phyloP scores from a whole-genome alignment of 2,888 invertebrate species.

The Gandaritis pyraliata region DNA sequence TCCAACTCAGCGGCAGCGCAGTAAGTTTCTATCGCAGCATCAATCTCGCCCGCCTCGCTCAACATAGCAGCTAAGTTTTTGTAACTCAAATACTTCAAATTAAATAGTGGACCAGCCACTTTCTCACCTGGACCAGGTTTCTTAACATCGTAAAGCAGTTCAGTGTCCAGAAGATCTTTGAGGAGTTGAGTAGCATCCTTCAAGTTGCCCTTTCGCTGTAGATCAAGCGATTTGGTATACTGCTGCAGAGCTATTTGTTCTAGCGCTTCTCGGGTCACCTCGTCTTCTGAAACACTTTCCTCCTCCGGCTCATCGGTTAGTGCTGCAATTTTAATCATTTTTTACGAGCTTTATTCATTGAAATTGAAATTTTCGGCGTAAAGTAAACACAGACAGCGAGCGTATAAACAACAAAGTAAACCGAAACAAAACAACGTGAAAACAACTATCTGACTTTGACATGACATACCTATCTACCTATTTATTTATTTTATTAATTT shows the following conservation, averaged over 20 bases:
- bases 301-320: constrained; percentile 87
- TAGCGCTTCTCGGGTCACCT: constrained; percentile 81
- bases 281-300: constrained; percentile 82
- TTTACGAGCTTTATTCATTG: constrained; percentile 14
- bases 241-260: constrained; percentile 92
- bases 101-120: constrained; percentile 85
- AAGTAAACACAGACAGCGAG: not conserved
- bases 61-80: constrained; percentile 91
- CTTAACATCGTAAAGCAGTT: constrained; percentile 84
- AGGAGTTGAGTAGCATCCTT: constrained; percentile 88
- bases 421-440: no score
- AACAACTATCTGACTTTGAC: no score
- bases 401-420: not conserved
- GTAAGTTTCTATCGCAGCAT: constrained; percentile 88
- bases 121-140: constrained; percentile 81
- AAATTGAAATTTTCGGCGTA: no score
- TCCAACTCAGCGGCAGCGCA: constrained; percentile 91
- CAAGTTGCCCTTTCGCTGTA: constrained; percentile 86
- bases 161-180: constrained; percentile 86
- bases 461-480: no score
- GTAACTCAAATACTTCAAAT: constrained; percentile 92
- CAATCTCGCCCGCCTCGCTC: constrained; percentile 82
- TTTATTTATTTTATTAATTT: no score
- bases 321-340: constrained; percentile 87
- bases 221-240: constrained; percentile 90